Percentiles rank a stretch among this genome's conserved stretches.
These are phyloP conservation scores for Lanius collurio DNA, from an alignment of 2,113 vertebrate genomes.

Conservation along the genomic window DNA sequence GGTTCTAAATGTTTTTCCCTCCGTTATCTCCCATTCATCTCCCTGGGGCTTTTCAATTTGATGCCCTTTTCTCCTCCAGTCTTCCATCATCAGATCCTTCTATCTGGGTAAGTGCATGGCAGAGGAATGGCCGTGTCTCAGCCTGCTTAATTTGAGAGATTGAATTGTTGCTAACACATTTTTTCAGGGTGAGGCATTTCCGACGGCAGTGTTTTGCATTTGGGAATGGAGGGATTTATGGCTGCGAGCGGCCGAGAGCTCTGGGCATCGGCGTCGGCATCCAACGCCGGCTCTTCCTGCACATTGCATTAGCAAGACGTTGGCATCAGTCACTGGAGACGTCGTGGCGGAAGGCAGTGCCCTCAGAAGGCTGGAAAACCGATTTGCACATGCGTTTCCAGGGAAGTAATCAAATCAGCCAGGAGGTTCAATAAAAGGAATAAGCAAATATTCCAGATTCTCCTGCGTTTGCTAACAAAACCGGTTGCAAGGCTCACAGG, in stretches of 20 bases:
- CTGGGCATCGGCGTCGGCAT: background rate
- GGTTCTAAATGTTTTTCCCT: background rate
- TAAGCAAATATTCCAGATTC: background rate
- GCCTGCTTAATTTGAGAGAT: background rate
- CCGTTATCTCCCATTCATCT: background rate
- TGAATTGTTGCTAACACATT: background rate
- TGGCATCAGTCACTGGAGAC: background rate
- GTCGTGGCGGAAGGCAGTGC: background rate
- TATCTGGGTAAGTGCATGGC: rapidly evolving
- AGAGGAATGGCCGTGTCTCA: background rate
- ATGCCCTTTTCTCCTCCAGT: background rate
- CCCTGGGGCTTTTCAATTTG: background rate
- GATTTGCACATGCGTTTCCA: slow-evolving; percentile 3
- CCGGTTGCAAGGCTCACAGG: background rate
- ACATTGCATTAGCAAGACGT: background rate
- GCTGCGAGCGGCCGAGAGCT: background rate
- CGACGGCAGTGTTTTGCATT: background rate
- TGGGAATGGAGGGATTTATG: background rate
- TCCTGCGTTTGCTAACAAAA: background rate
- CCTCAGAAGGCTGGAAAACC: background rate
- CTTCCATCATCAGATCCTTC: background rate
- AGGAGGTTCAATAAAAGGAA: background rate
- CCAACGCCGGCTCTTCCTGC: background rate
- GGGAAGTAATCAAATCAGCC: slow-evolving; percentile 25
- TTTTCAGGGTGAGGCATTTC: background rate